Evolutionary conservation across 2,888 invertebrate genomes (phyloP), one percentile per base, ranked within the genome.

Genomic region (Plebejus melissa): DNA sequence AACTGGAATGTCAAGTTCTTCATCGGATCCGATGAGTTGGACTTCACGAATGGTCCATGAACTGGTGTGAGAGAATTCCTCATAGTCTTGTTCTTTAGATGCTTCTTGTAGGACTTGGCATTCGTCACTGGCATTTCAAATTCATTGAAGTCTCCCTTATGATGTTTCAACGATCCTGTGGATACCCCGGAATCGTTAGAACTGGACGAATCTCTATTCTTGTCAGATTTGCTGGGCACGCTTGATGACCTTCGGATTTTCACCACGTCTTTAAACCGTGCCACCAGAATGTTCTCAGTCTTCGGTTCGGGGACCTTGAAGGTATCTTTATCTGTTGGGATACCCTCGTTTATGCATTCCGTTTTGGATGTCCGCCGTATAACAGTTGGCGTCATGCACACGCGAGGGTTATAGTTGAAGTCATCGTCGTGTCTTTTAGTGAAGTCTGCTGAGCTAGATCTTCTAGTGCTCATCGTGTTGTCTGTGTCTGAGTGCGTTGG

Each of bases 141-240:
- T 77, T 95, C 95, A 22, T 90, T 93, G 79, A 95, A 95, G 80
- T 95, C 95, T 0, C 94, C 94, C 9, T 90, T 94, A 80, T 95
- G 92, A 80, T 95, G 95, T 77, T 95, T 95, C 74, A 95, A 84
- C 0, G 95, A 95, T 0, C 95, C 95, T 0, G 95, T 95, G 0
- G 95, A 96, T 0, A 96, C 96, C 0, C 96, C 96, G 0, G 96
- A 96, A 81, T 96, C 96, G 81, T 96, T 96, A 5, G 96, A 96
- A 82, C 96, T 95, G 0, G 96, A 95, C 0, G 96, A 96, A 80
- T 96, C 96, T 76, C 96, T 88, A 78, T 96, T 96, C 79, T 95
- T 95, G 6, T 95, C 95, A 0, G 95, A 94, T 85, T 96, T 96
- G 79, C 96, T 96, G 1, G 96, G 96, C 0, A 96, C 96, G 79